Evolutionary conservation across 2,113 vertebrate species (phyloP).

Genomic region (Brachypteracias leptosomus): DNA sequence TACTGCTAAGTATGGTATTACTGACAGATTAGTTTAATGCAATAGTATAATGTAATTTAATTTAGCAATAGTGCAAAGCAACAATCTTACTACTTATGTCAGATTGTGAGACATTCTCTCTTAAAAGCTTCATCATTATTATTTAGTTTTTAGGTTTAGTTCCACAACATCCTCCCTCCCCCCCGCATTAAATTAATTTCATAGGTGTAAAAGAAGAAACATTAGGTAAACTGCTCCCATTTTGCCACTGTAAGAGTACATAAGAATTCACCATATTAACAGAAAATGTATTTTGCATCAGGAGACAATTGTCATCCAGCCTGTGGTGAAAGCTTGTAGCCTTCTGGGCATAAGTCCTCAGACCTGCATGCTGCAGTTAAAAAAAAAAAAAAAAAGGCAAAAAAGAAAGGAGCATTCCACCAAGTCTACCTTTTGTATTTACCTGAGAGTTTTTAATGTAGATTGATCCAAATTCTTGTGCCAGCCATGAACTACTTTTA

Average conservation of each 20-base stretch:
- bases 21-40: slow-evolving; percentile 68
- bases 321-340: neutral
- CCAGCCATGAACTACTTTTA: neutral
- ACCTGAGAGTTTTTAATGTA: neutral
- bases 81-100: slow-evolving; percentile 69
- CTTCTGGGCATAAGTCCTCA: neutral
- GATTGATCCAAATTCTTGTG: neutral
- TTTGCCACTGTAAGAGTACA: slow-evolving; percentile 37
- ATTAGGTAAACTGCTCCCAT: slow-evolving; percentile 42
- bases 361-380: neutral
- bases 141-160: slow-evolving; percentile 56
- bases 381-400: neutral
- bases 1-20: slow-evolving; percentile 71
- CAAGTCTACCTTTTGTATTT: neutral
- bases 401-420: neutral
- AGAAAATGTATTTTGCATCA: slow-evolving; percentile 50
- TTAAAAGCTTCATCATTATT: slow-evolving; percentile 67
- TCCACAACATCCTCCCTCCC: neutral
- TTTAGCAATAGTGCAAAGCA: slow-evolving; percentile 72
- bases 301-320: slow-evolving; percentile 58
- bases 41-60: slow-evolving; percentile 71
- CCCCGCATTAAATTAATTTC: neutral
- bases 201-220: slow-evolving; percentile 3
- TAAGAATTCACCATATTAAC: slow-evolving; percentile 61
- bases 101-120: slow-evolving; percentile 62